Base-by-base conservation (phyloP, 2,888 invertebrate species). In the Drosophila kuntzei region DNA sequence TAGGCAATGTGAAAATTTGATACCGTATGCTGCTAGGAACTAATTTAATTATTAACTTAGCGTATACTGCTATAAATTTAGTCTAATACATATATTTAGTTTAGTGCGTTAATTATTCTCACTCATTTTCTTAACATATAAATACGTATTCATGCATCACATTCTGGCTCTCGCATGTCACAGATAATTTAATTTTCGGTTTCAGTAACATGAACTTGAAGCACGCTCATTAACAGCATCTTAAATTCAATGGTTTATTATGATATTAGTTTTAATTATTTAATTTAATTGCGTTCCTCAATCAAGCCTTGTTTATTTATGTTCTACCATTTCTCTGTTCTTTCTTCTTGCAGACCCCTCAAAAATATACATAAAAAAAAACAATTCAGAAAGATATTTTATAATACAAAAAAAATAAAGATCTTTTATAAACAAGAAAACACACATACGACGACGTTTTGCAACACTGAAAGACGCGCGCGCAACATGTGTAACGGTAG, bases 261-360 rank as follows among this genome's bases (percentile, higher is more conserved):
- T 8, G 7, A 22, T 39, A 39, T 57, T 57, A 34, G 12, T 46
- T 44, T 44, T 60, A 8, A 43, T 32, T 39, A 34, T 49, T 54
- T 54, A 7, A n/a, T 9, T 53, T 41, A 6, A 54, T 60, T 46
- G 20, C 72, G 79, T 74, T 59, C 47, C 36, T 54, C 22, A 46
- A 25, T n/a, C 59, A 37, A 68, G 58, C 73, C 71, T 82, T 70
- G 47, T 82, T 88, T 86, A 88, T 81, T 89, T 83, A 81, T 83
- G 68, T 89, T 83, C 71, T 84, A 79, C 81, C 80, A 79, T 86
- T 58, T 78, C 71, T 79, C 67, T 78, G 49, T 84, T 77, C 36
- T 80, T 72, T 82, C 74, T 69, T 80, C 76, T 89, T 89, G 79
- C 88, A 89, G 89, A 89, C 81, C 80, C 79, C 43, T 29, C 29